Percentiles rank a stretch among this genome's conserved stretches.
Conservation (phyloP, 2,797 vertebrate genomes). For the Brachyrhaphis roseni region DNA sequence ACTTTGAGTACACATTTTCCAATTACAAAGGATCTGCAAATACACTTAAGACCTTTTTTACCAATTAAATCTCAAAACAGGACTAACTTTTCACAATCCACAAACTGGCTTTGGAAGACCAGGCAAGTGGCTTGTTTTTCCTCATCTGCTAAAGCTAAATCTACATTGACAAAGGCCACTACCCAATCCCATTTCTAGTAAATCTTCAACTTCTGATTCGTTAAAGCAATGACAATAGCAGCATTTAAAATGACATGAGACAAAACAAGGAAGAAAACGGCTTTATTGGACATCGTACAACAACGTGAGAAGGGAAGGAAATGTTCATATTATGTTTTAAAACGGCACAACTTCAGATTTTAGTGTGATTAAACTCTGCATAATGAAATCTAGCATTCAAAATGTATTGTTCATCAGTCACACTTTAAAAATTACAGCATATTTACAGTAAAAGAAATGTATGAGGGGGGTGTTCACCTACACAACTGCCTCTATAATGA, state of each 20-base stretch:
- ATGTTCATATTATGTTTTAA: constrained; percentile 73
- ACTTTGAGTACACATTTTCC: background rate
- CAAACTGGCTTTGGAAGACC: background rate
- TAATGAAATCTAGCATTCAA: constrained; percentile 86
- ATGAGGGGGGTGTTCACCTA: constrained; percentile 89
- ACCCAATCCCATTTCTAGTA: background rate
- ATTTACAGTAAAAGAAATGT: constrained; percentile 92
- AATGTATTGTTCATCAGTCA: constrained; percentile 86
- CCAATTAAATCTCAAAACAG: background rate
- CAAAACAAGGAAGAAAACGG: constrained; percentile 68
- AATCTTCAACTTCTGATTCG: background rate
- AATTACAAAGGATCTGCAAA: background rate
- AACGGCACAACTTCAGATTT: constrained; percentile 77
- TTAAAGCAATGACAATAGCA: background rate
- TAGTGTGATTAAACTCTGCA: constrained; percentile 81
- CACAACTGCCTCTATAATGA: constrained; percentile 99
- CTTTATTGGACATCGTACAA: constrained; percentile 86
- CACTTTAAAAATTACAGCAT: constrained; percentile 91
- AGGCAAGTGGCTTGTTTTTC: background rate
- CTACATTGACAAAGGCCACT: background rate
- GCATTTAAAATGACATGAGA: constrained; percentile 9
- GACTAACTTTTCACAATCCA: background rate
- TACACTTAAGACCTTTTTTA: background rate
- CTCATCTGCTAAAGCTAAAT: background rate
- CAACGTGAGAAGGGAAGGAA: constrained; percentile 49